Evolutionary conservation across 2,797 vertebrate species (phyloP), one percentile per base, ranked within the genome.

Genomic region (Epinephelus awoara): DNA sequence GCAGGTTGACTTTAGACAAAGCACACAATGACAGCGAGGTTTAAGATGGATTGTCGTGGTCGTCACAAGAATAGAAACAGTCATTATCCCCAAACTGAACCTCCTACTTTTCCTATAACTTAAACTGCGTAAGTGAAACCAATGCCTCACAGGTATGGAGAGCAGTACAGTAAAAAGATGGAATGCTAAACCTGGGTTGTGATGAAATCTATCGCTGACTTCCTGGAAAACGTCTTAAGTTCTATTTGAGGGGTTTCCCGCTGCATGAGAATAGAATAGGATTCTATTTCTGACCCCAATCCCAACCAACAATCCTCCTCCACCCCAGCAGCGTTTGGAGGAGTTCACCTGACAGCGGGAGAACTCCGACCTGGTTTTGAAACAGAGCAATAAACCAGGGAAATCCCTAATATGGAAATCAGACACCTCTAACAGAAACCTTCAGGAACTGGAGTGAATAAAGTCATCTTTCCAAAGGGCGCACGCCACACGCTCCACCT

Each of bases 401-500:
- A 89, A 92, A 81, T 80, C 88, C 88, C 90, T 74, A 80, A 91
- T 89, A 89, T 86, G 87, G 89, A 81, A 83, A 91, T 74, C 23
- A 46, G 80, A 87, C 70, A 80, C 84, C 79, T 73, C 71, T 52
- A 50, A 18, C 72, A 85, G 70, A 72, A 50, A 72, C 27, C 63
- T 25, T 47, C 52, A 52, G 77, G 56, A 75, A 67, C 77, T 29
- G 15, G 81, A 70, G 75, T 72, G 72, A 74, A 82, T 54, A 67
- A 75, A 65, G 61, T 66, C 23, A 50, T 62, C 29, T 68, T 49
- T 75, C 56, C 72, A 74, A n/a, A 75, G 57, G 23, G 27, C 19
- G 38, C 44, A 17, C 40, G 38, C 13, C 55, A 18, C 17, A 51
- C 67, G 25, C n/a, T 49, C 50, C 6, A 3, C 47, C 76, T 72